Conservation (phyloP, 2,113 vertebrate genomes). For the Perognathus longimembris region DNA sequence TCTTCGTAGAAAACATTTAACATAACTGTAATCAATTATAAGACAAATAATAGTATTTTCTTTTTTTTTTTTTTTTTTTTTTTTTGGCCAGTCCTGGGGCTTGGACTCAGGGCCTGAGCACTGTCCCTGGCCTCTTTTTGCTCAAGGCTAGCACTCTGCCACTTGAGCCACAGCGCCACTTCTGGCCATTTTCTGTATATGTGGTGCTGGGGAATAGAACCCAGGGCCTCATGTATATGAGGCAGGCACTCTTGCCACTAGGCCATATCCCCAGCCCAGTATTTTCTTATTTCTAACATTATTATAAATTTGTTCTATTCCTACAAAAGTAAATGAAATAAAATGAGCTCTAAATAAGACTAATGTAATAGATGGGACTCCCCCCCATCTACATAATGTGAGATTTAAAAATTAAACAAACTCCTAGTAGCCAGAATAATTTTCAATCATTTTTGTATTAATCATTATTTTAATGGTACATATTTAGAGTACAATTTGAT, state of each 20-base stretch:
- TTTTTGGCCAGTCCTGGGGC: no score
- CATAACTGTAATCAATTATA: neutral
- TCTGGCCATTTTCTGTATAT: no score
- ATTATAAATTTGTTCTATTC: neutral
- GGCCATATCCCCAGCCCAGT: no score
- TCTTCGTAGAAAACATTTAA: conserved; percentile 4
- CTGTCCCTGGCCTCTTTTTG: no score
- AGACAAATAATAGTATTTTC: neutral
- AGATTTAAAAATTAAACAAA: neutral
- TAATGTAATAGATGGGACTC: neutral
- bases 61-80: no score
- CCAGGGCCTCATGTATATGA: no score
- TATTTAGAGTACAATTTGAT: neutral
- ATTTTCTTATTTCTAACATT: neutral
- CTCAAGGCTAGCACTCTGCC: no score
- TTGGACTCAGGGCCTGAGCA: no score
- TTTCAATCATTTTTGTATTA: neutral
- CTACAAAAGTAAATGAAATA: neutral
- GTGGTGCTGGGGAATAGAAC: no score
- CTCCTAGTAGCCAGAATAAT: neutral
- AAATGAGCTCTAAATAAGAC: neutral
- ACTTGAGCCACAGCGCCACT: no score
- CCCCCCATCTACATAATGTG: neutral
- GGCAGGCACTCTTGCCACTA: no score
- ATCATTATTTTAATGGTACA: neutral